Conservation (phyloP, 2,888 invertebrate genomes). For the Mimumesa dahlbomi region DNA sequence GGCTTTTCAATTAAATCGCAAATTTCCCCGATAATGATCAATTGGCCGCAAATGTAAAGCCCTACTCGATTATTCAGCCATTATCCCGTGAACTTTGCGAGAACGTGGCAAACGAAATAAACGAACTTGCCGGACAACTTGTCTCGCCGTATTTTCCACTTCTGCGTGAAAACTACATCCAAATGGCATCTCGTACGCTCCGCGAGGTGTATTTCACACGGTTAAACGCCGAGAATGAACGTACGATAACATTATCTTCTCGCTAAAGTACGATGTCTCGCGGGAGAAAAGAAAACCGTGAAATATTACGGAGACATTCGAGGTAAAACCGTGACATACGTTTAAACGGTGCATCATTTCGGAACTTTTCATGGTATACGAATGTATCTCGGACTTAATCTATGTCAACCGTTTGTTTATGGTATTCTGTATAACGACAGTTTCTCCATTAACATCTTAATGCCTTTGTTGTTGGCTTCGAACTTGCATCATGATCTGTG, state of each 20-base stretch:
- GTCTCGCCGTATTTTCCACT: background rate
- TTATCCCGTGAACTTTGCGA: background rate
- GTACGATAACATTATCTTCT: background rate
- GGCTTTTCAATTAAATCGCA: constrained; percentile 22
- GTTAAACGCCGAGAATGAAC: background rate
- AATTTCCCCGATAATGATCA: constrained; percentile 16
- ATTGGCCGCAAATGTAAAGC: constrained; percentile 10
- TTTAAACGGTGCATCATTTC: too few relatives aligned
- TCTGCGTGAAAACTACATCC: background rate
- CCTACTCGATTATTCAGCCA: constrained; percentile 9
- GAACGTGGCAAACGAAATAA: background rate
- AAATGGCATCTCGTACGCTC: too few relatives aligned
- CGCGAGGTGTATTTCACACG: too few relatives aligned
- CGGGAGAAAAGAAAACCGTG: background rate
- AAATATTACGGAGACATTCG: too few relatives aligned
- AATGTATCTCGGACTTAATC: too few relatives aligned
- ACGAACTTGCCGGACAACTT: constrained; percentile 1
- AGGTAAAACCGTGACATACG: too few relatives aligned
- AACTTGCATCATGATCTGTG: too few relatives aligned
- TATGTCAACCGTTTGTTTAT: too few relatives aligned
- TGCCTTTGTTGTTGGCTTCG: too few relatives aligned
- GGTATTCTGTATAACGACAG: too few relatives aligned
- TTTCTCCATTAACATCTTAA: too few relatives aligned
- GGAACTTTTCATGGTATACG: too few relatives aligned
- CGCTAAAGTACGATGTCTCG: background rate